Percentiles rank a stretch among this genome's conserved stretches.
Evolutionary conservation across 2,113 vertebrate genomes (phyloP).

Genomic region (Garra rufa): DNA sequence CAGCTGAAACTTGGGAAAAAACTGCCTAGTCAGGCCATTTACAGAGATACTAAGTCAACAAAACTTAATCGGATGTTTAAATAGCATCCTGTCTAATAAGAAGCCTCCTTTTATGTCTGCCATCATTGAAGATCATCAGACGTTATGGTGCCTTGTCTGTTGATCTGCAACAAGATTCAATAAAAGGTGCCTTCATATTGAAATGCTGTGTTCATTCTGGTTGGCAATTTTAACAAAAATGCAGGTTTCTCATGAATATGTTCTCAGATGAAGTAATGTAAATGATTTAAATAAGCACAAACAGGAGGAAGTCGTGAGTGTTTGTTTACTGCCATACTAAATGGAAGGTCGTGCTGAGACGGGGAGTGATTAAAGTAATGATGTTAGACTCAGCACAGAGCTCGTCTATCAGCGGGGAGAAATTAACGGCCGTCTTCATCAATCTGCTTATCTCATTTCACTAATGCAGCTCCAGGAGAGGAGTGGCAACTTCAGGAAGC

Average conservation of each 20-base stretch:
- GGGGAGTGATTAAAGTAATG: constrained; percentile 47
- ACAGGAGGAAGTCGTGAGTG: neutral
- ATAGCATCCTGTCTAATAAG: neutral
- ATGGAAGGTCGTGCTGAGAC: neutral
- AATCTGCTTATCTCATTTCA: constrained; percentile 53
- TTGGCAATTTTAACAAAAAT: neutral
- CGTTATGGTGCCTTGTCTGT: neutral
- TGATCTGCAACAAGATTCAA: neutral
- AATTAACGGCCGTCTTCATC: constrained; percentile 34
- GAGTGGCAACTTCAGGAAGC: constrained; percentile 38
- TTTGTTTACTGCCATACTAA: neutral
- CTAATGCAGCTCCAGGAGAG: constrained; percentile 55
- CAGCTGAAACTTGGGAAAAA: too few species aligned
- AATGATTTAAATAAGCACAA: neutral
- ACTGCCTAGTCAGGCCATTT: neutral
- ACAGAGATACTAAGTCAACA: neutral
- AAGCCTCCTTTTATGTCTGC: neutral
- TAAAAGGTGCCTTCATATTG: neutral
- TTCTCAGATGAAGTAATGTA: neutral
- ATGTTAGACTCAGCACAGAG: constrained; percentile 46
- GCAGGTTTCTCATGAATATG: neutral
- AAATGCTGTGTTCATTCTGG: neutral
- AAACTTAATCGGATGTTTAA: neutral
- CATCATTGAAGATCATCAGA: neutral
- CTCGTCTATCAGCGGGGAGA: constrained; percentile 25